Percentiles rank a stretch among this genome's conserved stretches.
Conservation (phyloP, 2,888 invertebrate genomes). For the Xanthia togata region DNA sequence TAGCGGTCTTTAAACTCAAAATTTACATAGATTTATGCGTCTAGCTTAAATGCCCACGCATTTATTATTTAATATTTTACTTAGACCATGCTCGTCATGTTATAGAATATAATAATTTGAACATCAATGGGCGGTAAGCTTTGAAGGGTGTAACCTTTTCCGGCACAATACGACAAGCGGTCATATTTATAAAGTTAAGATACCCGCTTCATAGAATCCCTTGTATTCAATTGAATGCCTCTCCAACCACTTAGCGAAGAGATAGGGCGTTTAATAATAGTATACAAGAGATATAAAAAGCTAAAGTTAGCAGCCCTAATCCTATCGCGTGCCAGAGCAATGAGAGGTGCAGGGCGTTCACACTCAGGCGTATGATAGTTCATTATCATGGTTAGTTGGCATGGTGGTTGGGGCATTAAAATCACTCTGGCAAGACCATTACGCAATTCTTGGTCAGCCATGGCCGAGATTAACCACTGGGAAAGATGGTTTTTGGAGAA, state of each 20-base stretch:
- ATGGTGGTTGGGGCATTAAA: slow-evolving; percentile 67
- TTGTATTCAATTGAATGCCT: slow-evolving; percentile 9
- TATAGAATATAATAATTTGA: slow-evolving; percentile 37
- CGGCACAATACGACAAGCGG: slow-evolving; percentile 12
- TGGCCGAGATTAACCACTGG: slow-evolving; percentile 56
- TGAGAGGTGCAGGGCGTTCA: slow-evolving; percentile 69
- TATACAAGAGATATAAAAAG: slow-evolving; percentile 16
- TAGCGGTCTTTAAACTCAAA: slow-evolving; percentile 62
- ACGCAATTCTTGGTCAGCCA: slow-evolving; percentile 68
- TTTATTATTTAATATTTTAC: slow-evolving; percentile 55
- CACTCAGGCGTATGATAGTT: slow-evolving; percentile 68
- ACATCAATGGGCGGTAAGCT: slow-evolving; percentile 23
- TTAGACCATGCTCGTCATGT: slow-evolving; percentile 51
- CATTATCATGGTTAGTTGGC: slow-evolving; percentile 71
- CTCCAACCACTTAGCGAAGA: slow-evolving; percentile 24
- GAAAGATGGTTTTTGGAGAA: slow-evolving; percentile 49
- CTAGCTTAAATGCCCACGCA: slow-evolving; percentile 61
- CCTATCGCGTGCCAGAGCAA: slow-evolving; percentile 64
- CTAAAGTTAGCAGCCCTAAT: slow-evolving; percentile 52
- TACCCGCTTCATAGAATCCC: not conserved
- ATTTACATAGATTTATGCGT: slow-evolving; percentile 62
- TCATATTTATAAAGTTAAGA: slow-evolving; percentile 32
- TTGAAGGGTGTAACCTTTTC: slow-evolving; percentile 29
- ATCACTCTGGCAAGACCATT: slow-evolving; percentile 68
- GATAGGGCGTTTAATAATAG: slow-evolving; percentile 38